These are phyloP conservation scores for Sitta carolinensis DNA, from an alignment of 2,797 vertebrate genomes.

Conservation along the genomic window DNA sequence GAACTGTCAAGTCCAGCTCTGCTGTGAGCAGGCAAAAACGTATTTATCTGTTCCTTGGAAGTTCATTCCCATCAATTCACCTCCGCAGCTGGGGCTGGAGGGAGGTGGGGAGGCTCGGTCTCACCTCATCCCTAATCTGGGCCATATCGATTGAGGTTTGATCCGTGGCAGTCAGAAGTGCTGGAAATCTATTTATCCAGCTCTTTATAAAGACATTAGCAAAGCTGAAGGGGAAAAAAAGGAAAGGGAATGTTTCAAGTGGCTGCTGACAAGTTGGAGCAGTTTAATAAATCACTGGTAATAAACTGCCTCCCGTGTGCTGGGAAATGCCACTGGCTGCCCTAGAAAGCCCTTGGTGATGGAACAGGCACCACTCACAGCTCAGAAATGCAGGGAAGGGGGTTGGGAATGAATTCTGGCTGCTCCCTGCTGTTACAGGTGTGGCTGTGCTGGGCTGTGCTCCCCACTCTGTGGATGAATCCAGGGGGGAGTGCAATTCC, in stretches of 20 bases:
- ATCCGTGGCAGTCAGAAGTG: not conserved
- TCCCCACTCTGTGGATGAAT: not conserved
- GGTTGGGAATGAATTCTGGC: not conserved
- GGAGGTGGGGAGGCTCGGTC: not conserved
- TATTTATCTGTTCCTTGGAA: not conserved
- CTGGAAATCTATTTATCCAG: constrained; percentile 35
- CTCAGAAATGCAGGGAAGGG: not conserved
- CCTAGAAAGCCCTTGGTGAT: constrained; percentile 34
- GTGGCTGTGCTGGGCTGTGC: not conserved
- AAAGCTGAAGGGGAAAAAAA: not conserved
- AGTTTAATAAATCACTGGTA: constrained; percentile 75
- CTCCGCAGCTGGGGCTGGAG: constrained; percentile 5
- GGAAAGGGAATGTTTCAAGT: constrained; percentile 65
- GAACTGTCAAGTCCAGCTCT: not conserved
- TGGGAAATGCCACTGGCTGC: constrained; percentile 40
- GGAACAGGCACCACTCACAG: not conserved
- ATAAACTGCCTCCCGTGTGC: constrained; percentile 54
- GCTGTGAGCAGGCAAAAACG: not conserved
- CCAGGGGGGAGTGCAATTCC: not conserved
- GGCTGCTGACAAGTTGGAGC: constrained; percentile 72
- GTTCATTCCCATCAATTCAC: not conserved
- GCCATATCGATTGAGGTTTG: constrained; percentile 21
- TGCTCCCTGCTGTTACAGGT: not conserved
- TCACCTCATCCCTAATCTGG: constrained; percentile 9
- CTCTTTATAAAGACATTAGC: constrained; percentile 54